Percentiles rank a stretch among this genome's conserved stretches.
Evolutionary conservation across 2,797 vertebrate genomes (phyloP).

Genomic region (Mormyrus hasselquistii): DNA sequence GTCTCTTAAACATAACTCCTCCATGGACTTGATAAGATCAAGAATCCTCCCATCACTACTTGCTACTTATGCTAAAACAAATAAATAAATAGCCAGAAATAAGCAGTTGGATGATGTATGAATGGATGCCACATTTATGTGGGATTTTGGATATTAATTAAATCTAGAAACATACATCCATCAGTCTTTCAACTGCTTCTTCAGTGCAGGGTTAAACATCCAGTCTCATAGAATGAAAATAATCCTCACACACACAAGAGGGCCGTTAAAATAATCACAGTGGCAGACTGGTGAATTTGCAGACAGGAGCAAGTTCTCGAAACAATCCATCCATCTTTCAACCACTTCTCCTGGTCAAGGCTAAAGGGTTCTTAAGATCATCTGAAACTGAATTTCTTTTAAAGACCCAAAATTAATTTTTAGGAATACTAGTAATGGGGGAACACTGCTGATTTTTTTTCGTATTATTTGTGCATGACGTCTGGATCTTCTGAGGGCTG

Average conservation of each 20-base stretch:
- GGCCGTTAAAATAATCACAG: background rate
- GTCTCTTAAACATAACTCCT: background rate
- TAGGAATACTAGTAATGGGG: background rate
- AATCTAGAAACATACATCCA: background rate
- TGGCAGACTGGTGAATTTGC: background rate
- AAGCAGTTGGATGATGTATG: background rate
- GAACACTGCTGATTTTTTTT: background rate
- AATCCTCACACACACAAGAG: background rate
- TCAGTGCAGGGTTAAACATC: background rate
- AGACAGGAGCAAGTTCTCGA: background rate
- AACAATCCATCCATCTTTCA: background rate
- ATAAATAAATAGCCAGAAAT: background rate
- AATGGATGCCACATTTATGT: background rate
- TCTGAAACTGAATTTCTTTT: background rate
- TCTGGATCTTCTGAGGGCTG: background rate
- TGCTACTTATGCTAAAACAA: background rate
- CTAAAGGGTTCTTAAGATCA: background rate
- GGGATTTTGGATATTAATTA: background rate
- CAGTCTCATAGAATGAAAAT: background rate
- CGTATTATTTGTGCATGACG: background rate
- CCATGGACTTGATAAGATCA: background rate
- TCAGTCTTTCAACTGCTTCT: background rate
- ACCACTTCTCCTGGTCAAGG: background rate
- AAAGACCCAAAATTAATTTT: background rate
- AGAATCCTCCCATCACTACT: background rate